Base-by-base conservation (phyloP, 2,113 vertebrate species). In the Nerophis ophidion region DNA sequence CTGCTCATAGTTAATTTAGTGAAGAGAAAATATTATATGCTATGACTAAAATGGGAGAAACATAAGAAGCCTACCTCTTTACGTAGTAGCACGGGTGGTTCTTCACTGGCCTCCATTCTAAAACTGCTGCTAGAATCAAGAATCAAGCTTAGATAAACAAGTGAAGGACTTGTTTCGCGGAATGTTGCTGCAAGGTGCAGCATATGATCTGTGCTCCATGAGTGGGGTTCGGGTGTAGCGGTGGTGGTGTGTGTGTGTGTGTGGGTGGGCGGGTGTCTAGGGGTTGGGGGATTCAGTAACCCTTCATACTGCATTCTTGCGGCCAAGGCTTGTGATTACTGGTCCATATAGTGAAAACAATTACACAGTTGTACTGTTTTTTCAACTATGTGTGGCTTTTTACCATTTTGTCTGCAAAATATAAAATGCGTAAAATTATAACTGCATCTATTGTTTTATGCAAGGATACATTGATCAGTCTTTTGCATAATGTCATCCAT, bases 31-130 rank as follows among this genome's bases (percentile, higher is more conserved):
- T n/a, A 12, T 26, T 5, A 13, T 17, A 44, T 34, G 4, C 42
- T 5, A 15, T n/a, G 42, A n/a, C 15, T 35, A 47, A 48, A 35
- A 10, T 36, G 12, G 15, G 10, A 47, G 5, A 36, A 55, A 35
- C 34, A 4, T 12, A 12, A 38, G 8, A 16, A 9, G 38, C 81
- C 66, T 60, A 89, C 86, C 74, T 65, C 8, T 71, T 60, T 73
- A 44, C 74, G 75, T 73, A 66, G 33, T 33, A 52, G 48, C 6
- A 1, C 15, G 10, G 63, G 16, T 60, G 61, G 16, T 57, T 33
- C 69, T 9, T 77, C 66, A 57, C 8, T 63, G 9, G 57, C 9
- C 34, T 65, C 72, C 80, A 87, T 87, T 58, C 71, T 65, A 9
- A 48, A 56, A 51, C 33, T 4, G 8, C 52, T 60, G n/a, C n/a